phyloP scores from a whole-genome alignment of 2,888 invertebrate genomes.

The Caenorhabditis auriculariae region DNA sequence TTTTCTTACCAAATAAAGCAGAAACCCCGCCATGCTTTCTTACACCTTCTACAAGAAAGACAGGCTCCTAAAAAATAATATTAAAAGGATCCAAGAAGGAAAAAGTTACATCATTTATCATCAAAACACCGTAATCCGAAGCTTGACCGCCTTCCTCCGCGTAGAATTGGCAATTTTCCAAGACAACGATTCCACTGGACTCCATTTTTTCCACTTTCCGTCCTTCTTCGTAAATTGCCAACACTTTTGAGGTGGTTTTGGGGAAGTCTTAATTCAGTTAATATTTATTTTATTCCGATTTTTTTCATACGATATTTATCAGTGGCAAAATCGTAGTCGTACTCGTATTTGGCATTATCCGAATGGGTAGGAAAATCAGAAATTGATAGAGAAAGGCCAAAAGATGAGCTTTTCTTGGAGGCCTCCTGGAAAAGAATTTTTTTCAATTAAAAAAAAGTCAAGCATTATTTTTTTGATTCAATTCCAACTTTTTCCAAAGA shows the following conservation, averaged over 20 bases:
- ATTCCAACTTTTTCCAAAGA: too few species aligned
- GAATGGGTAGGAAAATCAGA: constrained; percentile 13
- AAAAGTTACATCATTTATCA: not conserved
- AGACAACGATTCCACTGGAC: constrained; percentile 9
- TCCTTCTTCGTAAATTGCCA: constrained; percentile 8
- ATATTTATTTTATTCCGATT: too few species aligned
- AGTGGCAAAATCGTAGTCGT: constrained; percentile 1
- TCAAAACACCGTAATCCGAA: not conserved
- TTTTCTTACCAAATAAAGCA: not conserved
- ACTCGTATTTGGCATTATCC: constrained; percentile 17
- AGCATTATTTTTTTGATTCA: too few species aligned
- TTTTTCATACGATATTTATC: constrained; percentile 11
- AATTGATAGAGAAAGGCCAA: constrained; percentile 5
- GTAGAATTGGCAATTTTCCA: constrained; percentile 35
- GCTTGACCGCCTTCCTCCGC: constrained; percentile 14
- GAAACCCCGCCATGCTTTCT: not conserved
- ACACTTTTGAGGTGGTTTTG: constrained; percentile 3
- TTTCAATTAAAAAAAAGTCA: too few species aligned
- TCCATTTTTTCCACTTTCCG: constrained; percentile 3
- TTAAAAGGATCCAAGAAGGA: not conserved
- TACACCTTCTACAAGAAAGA: not conserved
- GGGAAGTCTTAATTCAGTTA: constrained; percentile 12
- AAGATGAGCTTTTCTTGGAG: constrained; percentile 15
- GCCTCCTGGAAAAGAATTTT: too few species aligned
- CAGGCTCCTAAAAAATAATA: not conserved